Conservation (phyloP, 1,140 invertebrate genomes). For the Monomorium pharaonis region DNA sequence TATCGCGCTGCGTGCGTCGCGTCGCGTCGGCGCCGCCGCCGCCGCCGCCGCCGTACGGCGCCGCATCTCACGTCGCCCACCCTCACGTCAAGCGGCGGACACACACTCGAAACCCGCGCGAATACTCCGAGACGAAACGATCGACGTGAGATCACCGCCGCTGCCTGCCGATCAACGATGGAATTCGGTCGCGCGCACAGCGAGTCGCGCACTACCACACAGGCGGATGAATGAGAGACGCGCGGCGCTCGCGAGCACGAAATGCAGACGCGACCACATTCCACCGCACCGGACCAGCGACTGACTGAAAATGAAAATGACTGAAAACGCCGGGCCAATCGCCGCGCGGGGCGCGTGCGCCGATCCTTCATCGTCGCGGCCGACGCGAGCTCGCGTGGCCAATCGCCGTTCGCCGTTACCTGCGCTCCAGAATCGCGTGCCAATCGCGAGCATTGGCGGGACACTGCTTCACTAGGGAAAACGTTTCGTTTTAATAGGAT, state of each 20-base stretch:
- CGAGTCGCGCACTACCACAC: conserved; percentile 45
- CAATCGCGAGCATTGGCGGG: conserved; percentile 30
- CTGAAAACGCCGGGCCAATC: conserved; percentile 68
- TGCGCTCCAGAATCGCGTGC: not conserved
- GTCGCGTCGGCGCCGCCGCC: conserved; percentile 56
- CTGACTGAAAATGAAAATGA: conserved; percentile 41
- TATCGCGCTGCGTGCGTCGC: conserved; percentile 55
- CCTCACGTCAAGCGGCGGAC: too few relatives aligned
- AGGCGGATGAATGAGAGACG: conserved; percentile 71
- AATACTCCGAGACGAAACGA: not conserved
- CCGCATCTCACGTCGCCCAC: conserved; percentile 48
- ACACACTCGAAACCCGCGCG: not conserved
- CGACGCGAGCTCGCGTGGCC: not conserved
- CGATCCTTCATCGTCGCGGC: not conserved
- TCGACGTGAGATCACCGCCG: not conserved
- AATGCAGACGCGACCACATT: conserved; percentile 71
- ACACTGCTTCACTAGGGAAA: too few relatives aligned
- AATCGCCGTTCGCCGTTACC: not conserved
- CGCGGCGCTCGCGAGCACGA: conserved; percentile 62
- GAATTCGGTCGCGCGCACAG: conserved; percentile 5
- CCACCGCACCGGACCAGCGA: conserved; percentile 74
- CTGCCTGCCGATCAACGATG: not conserved
- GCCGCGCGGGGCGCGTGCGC: conserved; percentile 59
- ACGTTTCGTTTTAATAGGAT: too few relatives aligned
- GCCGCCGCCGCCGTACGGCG: conserved; percentile 30